Percentiles rank a stretch among this genome's conserved stretches.
These are phyloP conservation scores for Pollachius pollachius DNA, from an alignment of 2,113 vertebrate genomes.

Conservation along the genomic window DNA sequence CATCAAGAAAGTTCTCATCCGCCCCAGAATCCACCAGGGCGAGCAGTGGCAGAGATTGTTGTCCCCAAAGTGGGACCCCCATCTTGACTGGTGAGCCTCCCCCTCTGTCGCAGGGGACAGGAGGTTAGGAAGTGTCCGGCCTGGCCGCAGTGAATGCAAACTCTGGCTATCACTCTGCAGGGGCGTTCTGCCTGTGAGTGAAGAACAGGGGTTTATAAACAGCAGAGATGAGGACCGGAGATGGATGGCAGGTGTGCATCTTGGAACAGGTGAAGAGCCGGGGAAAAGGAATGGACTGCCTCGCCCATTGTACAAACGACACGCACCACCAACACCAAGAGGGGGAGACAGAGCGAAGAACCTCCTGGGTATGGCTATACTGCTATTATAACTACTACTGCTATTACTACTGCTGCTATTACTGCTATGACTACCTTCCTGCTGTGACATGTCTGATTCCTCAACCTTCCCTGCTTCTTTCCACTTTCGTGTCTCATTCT, in stretches of 20 bases:
- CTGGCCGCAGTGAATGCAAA: background rate
- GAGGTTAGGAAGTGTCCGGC: background rate
- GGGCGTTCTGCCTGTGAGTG: background rate
- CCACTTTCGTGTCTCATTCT: background rate
- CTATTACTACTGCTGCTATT: too few species aligned
- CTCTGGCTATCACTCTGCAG: background rate
- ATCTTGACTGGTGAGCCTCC: background rate
- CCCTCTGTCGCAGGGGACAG: background rate
- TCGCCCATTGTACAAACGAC: too few species aligned
- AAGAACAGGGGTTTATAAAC: too few species aligned
- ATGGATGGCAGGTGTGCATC: too few species aligned
- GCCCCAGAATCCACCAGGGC: background rate
- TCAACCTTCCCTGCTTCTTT: slow-evolving; percentile 8
- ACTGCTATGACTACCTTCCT: too few species aligned
- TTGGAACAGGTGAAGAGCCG: too few species aligned
- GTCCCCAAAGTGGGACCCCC: background rate
- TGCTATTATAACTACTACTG: too few species aligned
- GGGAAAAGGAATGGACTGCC: too few species aligned
- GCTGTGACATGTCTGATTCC: background rate
- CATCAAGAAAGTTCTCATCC: background rate
- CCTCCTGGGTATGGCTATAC: too few species aligned
- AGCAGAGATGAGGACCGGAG: too few species aligned
- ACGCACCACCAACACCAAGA: too few species aligned
- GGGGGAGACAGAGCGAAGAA: too few species aligned
- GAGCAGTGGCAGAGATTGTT: background rate